These are phyloP conservation scores for Pygmarrhopalites habei DNA, from an alignment of 1,140 invertebrate genomes.

Conservation along the genomic window DNA sequence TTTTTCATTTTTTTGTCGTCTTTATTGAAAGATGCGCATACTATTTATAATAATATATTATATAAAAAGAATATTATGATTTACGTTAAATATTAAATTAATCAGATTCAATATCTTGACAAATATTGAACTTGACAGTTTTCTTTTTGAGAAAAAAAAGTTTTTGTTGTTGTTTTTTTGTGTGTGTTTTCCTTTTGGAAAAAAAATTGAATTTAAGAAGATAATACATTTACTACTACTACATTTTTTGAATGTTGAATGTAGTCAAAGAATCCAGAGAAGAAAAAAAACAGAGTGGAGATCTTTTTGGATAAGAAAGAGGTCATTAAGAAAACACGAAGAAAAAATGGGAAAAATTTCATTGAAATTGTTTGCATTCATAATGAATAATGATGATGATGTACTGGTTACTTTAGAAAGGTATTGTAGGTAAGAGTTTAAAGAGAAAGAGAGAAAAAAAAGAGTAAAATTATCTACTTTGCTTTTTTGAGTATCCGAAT, in stretches of 20 bases:
- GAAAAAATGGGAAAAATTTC: not conserved
- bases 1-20: too few relatives aligned
- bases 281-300: not conserved
- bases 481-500: not conserved
- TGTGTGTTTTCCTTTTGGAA: too few relatives aligned
- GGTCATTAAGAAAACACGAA: not conserved
- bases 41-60: too few relatives aligned
- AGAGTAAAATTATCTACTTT: not conserved
- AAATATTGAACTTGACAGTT: too few relatives aligned
- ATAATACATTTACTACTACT: slow-evolving; percentile 10
- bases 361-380: slow-evolving; percentile 1
- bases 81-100: too few relatives aligned
- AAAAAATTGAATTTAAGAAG: too few relatives aligned
- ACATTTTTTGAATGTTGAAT: slow-evolving; percentile 14
- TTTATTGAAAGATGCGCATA: too few relatives aligned
- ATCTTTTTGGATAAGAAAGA: slow-evolving; percentile 8
- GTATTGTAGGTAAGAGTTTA: not conserved
- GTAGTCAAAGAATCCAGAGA: slow-evolving; percentile 3
- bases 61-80: too few relatives aligned
- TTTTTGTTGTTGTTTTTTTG: too few relatives aligned
- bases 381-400: not conserved
- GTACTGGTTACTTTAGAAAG: not conserved
- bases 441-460: not conserved
- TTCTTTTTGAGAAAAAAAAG: too few relatives aligned
- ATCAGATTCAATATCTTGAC: too few relatives aligned